These are phyloP conservation scores for Pelecanoides urinatrix DNA, from an alignment of 2,113 vertebrate genomes.

Conservation along the genomic window DNA sequence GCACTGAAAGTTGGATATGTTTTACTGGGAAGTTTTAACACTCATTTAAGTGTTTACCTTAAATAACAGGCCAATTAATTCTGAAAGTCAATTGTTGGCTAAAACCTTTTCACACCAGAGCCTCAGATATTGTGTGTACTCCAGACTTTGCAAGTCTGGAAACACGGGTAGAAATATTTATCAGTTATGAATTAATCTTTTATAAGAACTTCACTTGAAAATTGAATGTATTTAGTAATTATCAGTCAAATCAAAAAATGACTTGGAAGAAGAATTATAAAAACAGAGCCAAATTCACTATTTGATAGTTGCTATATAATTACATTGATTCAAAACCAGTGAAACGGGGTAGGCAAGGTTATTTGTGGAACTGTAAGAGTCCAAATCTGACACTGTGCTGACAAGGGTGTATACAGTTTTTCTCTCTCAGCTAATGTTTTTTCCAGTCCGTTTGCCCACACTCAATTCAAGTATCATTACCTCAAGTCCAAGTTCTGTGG, in stretches of 20 bases:
- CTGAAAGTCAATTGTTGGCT: not conserved
- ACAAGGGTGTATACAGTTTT: not conserved
- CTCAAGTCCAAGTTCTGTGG: not conserved
- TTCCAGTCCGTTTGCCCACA: not conserved
- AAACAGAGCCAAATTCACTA: not conserved
- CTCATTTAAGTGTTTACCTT: not conserved
- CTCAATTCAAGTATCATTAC: not conserved
- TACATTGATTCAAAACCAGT: not conserved
- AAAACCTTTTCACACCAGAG: not conserved
- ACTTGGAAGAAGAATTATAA: not conserved
- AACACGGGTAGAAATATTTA: not conserved
- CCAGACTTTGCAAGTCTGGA: not conserved
- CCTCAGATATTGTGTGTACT: not conserved
- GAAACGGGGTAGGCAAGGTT: not conserved
- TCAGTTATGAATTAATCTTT: not conserved
- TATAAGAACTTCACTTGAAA: not conserved
- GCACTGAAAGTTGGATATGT: not conserved
- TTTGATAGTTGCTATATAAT: not conserved
- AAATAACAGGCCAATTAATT: not conserved
- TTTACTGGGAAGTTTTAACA: not conserved
- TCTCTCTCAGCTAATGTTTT: not conserved
- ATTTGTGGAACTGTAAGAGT: not conserved
- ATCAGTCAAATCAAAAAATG: not conserved
- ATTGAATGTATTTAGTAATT: not conserved
- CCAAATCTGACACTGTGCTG: not conserved